These are phyloP conservation scores for Gambusia affinis DNA, from an alignment of 2,113 vertebrate genomes.

Conservation along the genomic window DNA sequence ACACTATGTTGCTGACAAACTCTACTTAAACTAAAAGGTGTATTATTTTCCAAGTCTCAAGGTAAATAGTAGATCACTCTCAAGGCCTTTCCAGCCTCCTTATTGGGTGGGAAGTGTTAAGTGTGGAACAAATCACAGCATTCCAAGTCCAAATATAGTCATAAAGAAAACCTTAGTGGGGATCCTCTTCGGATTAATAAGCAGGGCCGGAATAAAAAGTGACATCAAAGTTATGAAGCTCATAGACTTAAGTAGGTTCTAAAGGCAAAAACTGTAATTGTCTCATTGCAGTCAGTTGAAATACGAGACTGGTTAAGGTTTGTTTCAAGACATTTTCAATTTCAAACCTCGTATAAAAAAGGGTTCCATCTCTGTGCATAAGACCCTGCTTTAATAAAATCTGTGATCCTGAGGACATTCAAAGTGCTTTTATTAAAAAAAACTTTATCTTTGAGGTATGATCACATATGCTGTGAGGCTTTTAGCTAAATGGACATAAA, in stretches of 20 bases:
- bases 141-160: conserved; percentile 64
- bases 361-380: no score
- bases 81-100: conserved; percentile 1
- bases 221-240: neutral
- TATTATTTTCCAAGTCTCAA: conserved; percentile 5
- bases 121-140: conserved; percentile 50
- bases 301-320: no score
- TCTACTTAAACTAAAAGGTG: conserved; percentile 13
- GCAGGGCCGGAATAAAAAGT: conserved; percentile 24
- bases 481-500: neutral
- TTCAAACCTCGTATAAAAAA: no score
- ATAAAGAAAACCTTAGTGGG: conserved; percentile 35
- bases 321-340: no score
- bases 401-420: no score
- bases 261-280: no score
- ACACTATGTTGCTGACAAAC: conserved; percentile 7
- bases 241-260: neutral
- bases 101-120: conserved; percentile 31
- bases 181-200: conserved; percentile 46
- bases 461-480: no score
- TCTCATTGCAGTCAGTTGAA: neutral
- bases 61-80: conserved; percentile 31
- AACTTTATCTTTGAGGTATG: no score
- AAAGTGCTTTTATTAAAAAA: no score
- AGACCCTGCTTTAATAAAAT: no score